Conservation (phyloP, 1,140 invertebrate genomes). For the Heliconius hewitsoni region DNA sequence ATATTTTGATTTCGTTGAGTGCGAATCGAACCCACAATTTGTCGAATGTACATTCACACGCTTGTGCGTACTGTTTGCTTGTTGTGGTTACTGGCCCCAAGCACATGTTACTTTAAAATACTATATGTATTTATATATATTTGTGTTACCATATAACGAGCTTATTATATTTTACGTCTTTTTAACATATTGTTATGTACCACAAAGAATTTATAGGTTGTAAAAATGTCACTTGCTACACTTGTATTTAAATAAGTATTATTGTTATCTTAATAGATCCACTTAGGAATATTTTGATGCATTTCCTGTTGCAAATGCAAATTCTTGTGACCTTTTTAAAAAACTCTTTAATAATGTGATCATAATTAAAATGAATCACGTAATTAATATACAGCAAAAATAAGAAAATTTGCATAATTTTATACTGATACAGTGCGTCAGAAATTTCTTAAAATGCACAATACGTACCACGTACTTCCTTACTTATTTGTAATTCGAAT, state of each 20-base stretch:
- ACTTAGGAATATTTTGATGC: background rate
- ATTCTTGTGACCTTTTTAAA: background rate
- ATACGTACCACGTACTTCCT: background rate
- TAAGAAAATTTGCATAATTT: background rate
- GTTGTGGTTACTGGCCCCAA: too few relatives aligned
- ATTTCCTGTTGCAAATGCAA: background rate
- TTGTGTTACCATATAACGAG: constrained; percentile 2
- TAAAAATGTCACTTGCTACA: constrained; percentile 19
- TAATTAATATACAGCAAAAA: background rate
- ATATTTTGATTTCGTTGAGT: too few relatives aligned
- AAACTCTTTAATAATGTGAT: background rate
- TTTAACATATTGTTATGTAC: background rate
- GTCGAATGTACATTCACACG: too few relatives aligned
- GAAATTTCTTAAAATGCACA: background rate
- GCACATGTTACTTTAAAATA: too few relatives aligned
- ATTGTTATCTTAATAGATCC: constrained; percentile 21
- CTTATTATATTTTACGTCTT: background rate
- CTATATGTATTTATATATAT: background rate
- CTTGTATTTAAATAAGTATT: constrained; percentile 24
- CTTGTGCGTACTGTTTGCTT: too few relatives aligned
- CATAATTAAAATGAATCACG: background rate
- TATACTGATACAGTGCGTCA: background rate
- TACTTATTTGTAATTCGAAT: background rate
- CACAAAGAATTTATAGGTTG: constrained; percentile 16
- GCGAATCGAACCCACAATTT: too few relatives aligned